These are phyloP conservation scores for Hippoglossus hippoglossus DNA, from an alignment of 2,797 vertebrate species.

Conservation along the genomic window DNA sequence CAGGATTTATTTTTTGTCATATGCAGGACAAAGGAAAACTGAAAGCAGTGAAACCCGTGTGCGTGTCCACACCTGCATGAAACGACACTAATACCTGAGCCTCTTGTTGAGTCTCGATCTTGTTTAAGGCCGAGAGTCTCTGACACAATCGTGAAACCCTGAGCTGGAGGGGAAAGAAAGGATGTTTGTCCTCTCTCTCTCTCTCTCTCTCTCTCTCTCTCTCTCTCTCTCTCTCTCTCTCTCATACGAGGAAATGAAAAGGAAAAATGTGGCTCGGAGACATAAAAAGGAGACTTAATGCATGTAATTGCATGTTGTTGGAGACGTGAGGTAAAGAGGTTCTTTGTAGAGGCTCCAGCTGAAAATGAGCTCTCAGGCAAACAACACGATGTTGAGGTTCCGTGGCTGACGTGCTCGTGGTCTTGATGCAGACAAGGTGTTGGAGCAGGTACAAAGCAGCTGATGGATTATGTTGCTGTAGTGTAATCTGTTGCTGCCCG, in stretches of 20 bases:
- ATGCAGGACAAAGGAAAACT: not conserved
- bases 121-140: constrained; percentile 25
- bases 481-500: no score
- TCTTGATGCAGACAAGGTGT: no score
- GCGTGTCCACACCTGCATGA: constrained; percentile 60
- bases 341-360: no score
- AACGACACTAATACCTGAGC: constrained; percentile 34
- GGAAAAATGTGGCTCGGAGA: constrained; percentile 50
- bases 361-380: no score
- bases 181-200: constrained; percentile 37
- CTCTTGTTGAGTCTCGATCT: constrained; percentile 30
- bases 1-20: constrained; percentile 18
- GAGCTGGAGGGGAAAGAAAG: constrained; percentile 41
- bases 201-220: not conserved
- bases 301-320: constrained; percentile 40
- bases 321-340: not conserved
- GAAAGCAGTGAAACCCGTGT: not conserved
- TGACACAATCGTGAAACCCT: constrained; percentile 51
- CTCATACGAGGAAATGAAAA: constrained; percentile 32
- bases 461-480: no score
- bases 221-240: not conserved
- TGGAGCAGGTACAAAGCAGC: no score
- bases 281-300: constrained; percentile 10
- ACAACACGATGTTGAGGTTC: no score
- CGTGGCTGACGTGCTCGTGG: no score